Percentiles rank a stretch among this genome's conserved stretches.
These are phyloP conservation scores for Apoda limacodes DNA, from an alignment of 2,888 invertebrate species.

Conservation along the genomic window DNA sequence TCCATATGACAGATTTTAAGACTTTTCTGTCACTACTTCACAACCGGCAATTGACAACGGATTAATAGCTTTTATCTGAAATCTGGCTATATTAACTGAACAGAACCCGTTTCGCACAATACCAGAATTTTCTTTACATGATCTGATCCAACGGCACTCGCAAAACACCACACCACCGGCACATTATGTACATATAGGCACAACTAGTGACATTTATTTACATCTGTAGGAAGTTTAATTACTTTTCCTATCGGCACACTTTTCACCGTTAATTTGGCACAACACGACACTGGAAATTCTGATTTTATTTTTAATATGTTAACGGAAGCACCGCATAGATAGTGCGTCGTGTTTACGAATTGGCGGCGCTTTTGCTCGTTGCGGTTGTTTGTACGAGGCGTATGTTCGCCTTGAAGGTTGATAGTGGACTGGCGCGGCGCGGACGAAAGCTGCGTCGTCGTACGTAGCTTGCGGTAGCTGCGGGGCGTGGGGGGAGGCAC, in stretches of 20 bases:
- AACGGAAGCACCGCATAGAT: conserved; percentile 54
- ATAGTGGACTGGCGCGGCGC: conserved; percentile 57
- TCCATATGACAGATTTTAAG: no score
- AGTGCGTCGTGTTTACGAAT: conserved; percentile 66
- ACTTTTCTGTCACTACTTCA: no score
- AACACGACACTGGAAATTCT: conserved; percentile 44
- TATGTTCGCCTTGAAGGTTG: conserved; percentile 46
- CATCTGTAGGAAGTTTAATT: conserved; percentile 49
- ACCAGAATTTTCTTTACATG: conserved; percentile 49
- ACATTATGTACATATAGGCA: conserved; percentile 20
- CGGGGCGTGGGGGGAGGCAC: conserved; percentile 37
- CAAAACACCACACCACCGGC: conserved; percentile 49
- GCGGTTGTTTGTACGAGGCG: conserved; percentile 23
- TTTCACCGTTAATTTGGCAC: conserved; percentile 49
- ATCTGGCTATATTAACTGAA: conserved; percentile 29
- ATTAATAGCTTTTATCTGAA: no score
- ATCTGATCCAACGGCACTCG: conserved; percentile 30
- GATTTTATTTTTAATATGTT: conserved; percentile 52
- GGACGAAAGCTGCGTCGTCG: conserved; percentile 36
- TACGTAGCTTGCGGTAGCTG: conserved; percentile 24
- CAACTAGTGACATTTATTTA: conserved; percentile 51
- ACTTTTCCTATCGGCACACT: conserved; percentile 41
- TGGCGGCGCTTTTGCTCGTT: conserved; percentile 46
- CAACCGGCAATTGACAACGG: no score
- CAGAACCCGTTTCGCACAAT: conserved; percentile 53